phyloP scores from a whole-genome alignment of 2,888 invertebrate species.

The Pherbina coryleti region DNA sequence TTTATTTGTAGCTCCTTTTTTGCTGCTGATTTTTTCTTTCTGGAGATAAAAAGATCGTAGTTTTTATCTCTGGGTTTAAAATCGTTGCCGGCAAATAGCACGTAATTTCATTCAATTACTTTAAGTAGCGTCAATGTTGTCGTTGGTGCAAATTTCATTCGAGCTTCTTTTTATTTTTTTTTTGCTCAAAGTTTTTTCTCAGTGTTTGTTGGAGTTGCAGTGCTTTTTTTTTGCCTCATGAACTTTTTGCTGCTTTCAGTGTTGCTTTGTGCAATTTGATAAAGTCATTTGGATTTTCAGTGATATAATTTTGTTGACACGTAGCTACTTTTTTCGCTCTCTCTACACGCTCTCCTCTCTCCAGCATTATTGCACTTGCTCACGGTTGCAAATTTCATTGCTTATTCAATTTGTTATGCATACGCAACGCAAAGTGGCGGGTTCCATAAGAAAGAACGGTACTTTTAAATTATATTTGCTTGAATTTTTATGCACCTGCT shows the following conservation, averaged over 20 bases:
- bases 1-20: not conserved
- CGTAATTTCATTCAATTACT: slow-evolving; percentile 41
- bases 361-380: slow-evolving; percentile 13
- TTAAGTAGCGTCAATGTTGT: slow-evolving; percentile 29
- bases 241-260: not conserved
- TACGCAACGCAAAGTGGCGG: not conserved
- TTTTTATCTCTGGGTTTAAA: not conserved
- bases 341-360: too few species aligned
- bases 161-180: too few species aligned
- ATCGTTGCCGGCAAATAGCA: slow-evolving; percentile 25
- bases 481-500: too few species aligned
- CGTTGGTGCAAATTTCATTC: slow-evolving; percentile 4
- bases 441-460: too few species aligned
- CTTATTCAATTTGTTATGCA: slow-evolving; percentile 26
- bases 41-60: not conserved
- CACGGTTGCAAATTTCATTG: not conserved
- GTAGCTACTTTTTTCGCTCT: slow-evolving; percentile 28
- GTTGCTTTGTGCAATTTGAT: slow-evolving; percentile 8
- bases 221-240: not conserved
- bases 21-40: not conserved
- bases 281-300: slow-evolving; percentile 17
- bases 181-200: not conserved
- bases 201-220: not conserved
- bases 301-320: slow-evolving; percentile 25
- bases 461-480: too few species aligned